These are phyloP conservation scores for Pedicia rivosa DNA, from an alignment of 2,888 invertebrate species.

Conservation along the genomic window DNA sequence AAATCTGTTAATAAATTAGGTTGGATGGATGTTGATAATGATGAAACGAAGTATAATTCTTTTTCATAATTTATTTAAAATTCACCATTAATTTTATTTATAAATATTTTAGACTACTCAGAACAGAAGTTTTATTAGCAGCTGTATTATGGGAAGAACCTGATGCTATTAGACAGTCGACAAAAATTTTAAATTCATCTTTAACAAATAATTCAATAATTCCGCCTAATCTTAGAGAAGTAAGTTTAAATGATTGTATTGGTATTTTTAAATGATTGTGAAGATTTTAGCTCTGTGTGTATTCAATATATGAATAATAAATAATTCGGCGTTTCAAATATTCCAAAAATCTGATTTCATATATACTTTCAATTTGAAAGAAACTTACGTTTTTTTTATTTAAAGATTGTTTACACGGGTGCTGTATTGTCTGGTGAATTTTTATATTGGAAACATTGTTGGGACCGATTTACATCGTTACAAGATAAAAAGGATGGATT, in stretches of 20 bases:
- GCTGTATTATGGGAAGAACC: slow-evolving; percentile 30
- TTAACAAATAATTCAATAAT: slow-evolving; percentile 25
- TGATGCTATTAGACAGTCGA: slow-evolving; percentile 26
- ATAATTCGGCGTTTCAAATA: no score
- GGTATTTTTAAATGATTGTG: not conserved
- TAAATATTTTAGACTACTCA: slow-evolving; percentile 20
- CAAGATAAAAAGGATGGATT: slow-evolving; percentile 26
- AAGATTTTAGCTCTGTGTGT: no score
- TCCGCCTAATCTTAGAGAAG: slow-evolving; percentile 29
- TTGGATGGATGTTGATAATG: slow-evolving; percentile 26
- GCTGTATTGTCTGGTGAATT: slow-evolving; percentile 30
- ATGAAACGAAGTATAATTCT: slow-evolving; percentile 21
- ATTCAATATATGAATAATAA: no score
- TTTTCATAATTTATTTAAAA: not conserved
- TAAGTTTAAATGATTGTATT: slow-evolving; percentile 11
- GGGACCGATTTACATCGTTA: slow-evolving; percentile 27
- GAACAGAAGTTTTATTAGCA: slow-evolving; percentile 27
- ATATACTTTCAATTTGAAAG: no score
- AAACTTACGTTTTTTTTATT: no score
- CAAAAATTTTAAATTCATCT: slow-evolving; percentile 26
- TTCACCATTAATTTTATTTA: not conserved
- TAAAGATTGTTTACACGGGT: slow-evolving; percentile 30
- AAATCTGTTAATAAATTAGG: slow-evolving; percentile 26
- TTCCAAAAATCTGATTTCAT: not conserved
- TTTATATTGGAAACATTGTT: slow-evolving; percentile 31